Evolutionary conservation across 2,888 invertebrate species (phyloP).

Genomic region (Nemotelus pantherinus): DNA sequence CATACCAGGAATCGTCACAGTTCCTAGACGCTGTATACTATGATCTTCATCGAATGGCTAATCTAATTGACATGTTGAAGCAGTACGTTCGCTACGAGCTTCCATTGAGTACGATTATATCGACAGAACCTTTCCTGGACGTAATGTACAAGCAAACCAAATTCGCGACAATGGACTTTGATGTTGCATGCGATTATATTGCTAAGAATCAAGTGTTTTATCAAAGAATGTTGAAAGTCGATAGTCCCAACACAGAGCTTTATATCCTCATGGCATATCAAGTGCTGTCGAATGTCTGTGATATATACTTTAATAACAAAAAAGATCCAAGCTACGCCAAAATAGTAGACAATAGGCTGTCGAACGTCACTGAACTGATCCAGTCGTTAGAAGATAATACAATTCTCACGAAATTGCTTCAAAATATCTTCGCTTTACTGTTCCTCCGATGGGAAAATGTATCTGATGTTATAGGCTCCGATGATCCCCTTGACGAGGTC

Average conservation of each 20-base stretch:
- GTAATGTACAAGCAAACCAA: conserved; percentile 49
- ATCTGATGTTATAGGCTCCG: conserved; percentile 4
- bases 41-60: conserved; percentile 29
- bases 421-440: conserved; percentile 60
- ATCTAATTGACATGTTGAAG: conserved; percentile 39
- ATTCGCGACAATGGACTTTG: conserved; percentile 53
- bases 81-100: conserved; percentile 22
- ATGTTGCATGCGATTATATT: conserved; percentile 56
- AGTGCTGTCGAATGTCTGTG: conserved; percentile 57
- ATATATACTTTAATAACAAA: conserved; percentile 56
- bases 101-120: conserved; percentile 19
- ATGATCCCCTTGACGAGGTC: conserved; percentile 41
- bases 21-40: conserved; percentile 36
- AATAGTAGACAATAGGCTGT: conserved; percentile 55
- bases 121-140: conserved; percentile 25
- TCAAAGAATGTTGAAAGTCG: conserved; percentile 45
- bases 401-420: conserved; percentile 58
- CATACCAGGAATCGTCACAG: background rate
- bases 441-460: conserved; percentile 63
- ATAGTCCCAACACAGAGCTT: conserved; percentile 56
- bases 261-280: conserved; percentile 59
- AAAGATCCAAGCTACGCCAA: conserved; percentile 47
- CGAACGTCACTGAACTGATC: conserved; percentile 56
- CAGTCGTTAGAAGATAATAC: conserved; percentile 58
- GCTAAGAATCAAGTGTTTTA: conserved; percentile 55